Conservation (phyloP, 2,888 invertebrate species). For the Gari tellinella region DNA sequence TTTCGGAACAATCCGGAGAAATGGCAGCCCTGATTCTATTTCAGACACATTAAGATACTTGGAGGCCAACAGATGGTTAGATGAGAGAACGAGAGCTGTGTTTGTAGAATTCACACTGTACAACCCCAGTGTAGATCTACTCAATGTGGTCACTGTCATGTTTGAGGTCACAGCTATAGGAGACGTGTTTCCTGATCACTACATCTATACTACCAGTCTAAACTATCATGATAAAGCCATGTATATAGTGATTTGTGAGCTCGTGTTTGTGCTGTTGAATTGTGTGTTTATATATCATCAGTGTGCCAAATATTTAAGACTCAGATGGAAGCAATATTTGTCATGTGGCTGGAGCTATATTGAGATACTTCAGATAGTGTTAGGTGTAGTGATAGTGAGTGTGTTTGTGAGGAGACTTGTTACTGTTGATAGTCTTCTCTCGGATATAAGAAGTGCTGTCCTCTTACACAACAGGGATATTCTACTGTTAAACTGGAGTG, state of each 20-base stretch:
- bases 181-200: slow-evolving; percentile 54
- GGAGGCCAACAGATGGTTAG: slow-evolving; percentile 64
- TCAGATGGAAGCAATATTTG: slow-evolving; percentile 59
- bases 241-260: slow-evolving; percentile 61
- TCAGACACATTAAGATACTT: slow-evolving; percentile 40
- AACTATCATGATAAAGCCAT: slow-evolving; percentile 62
- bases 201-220: slow-evolving; percentile 65
- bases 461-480: no score
- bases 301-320: slow-evolving; percentile 46
- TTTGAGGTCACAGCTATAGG: slow-evolving; percentile 69
- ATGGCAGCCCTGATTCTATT: no score
- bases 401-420: slow-evolving; percentile 65
- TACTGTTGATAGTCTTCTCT: slow-evolving; percentile 41
- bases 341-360: slow-evolving; percentile 63
- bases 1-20: no score
- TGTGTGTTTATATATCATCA: slow-evolving; percentile 59
- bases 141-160: slow-evolving; percentile 64
- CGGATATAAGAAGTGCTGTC: slow-evolving; percentile 45
- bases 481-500: no score
- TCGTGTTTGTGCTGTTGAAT: slow-evolving; percentile 60
- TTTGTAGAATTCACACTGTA: slow-evolving; percentile 70
- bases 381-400: slow-evolving; percentile 61
- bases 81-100: slow-evolving; percentile 64
- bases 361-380: slow-evolving; percentile 60
- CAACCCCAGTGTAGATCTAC: slow-evolving; percentile 68